These are phyloP conservation scores for Antedon mediterranea DNA, from an alignment of 53 echinoderm and acorn worm species.

Conservation along the genomic window DNA sequence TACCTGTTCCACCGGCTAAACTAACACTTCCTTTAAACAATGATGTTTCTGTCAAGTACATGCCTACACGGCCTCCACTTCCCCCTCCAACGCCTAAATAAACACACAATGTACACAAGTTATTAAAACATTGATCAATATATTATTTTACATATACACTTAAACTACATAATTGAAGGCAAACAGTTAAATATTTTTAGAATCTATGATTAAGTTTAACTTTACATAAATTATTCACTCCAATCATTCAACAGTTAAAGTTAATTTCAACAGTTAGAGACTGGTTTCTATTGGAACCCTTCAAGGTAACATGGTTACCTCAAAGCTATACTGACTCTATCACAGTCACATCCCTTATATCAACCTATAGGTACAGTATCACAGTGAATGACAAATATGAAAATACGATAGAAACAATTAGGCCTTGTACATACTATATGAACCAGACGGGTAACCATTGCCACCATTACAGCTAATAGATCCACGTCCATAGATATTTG, in stretches of 20 bases:
- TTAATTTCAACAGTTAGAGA: too few relatives aligned
- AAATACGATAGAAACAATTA: slow-evolving; percentile 3
- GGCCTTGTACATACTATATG: too few relatives aligned
- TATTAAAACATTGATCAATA: neutral
- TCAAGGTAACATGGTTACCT: too few relatives aligned
- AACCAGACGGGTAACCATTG: neutral
- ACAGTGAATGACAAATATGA: too few relatives aligned
- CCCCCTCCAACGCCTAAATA: slow-evolving; percentile 61
- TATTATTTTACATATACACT: neutral
- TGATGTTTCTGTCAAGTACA: slow-evolving; percentile 27
- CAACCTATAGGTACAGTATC: neutral
- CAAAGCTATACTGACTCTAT: too few relatives aligned
- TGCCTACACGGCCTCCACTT: slow-evolving; percentile 62
- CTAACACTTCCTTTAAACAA: slow-evolving; percentile 37
- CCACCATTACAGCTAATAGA: slow-evolving; percentile 38
- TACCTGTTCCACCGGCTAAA: slow-evolving; percentile 43
- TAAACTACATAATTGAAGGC: neutral
- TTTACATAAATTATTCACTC: too few relatives aligned
- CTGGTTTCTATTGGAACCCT: too few relatives aligned
- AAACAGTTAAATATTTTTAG: too few relatives aligned
- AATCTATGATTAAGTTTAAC: too few relatives aligned
- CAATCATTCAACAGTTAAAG: too few relatives aligned
- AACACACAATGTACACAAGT: neutral
- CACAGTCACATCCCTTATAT: neutral
- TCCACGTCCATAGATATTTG: slow-evolving; percentile 48